Evolutionary conservation across 1,140 invertebrate genomes (phyloP).

Genomic region (Bombus breviceps): DNA sequence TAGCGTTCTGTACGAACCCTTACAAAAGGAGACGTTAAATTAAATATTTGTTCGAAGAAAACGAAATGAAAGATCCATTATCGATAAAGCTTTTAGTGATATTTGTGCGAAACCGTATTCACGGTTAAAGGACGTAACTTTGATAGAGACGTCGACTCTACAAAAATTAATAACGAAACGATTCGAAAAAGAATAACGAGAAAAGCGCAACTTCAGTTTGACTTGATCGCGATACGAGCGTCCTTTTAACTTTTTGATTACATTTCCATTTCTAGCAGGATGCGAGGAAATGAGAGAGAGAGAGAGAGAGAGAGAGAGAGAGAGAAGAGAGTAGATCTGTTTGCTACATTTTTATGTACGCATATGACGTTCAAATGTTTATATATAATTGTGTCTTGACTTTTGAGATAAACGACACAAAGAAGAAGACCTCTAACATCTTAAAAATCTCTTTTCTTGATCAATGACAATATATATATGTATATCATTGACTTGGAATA

Average conservation of each 20-base stretch:
- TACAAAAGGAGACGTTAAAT: not conserved
- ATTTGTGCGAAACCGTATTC: too few relatives aligned
- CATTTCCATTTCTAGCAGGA: not conserved
- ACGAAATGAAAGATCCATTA: not conserved
- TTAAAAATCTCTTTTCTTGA: too few relatives aligned
- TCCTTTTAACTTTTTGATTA: not conserved
- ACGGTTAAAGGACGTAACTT: not conserved
- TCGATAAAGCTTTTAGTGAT: not conserved
- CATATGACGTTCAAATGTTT: too few relatives aligned
- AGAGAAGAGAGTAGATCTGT: not conserved
- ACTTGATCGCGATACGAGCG: conserved; percentile 1
- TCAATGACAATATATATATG: too few relatives aligned
- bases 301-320: too few relatives aligned
- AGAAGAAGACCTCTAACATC: too few relatives aligned
- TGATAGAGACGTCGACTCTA: not conserved
- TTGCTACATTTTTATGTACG: not conserved
- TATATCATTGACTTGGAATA: too few relatives aligned
- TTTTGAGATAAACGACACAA: too few relatives aligned
- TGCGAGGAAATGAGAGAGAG: not conserved
- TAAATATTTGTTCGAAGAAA: not conserved
- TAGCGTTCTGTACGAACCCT: not conserved
- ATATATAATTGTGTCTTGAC: too few relatives aligned
- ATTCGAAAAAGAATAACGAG: not conserved
- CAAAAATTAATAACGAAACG: conserved; percentile 4
- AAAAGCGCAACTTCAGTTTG: not conserved